Conservation (phyloP, 2,113 vertebrate genomes). For the Antennarius striatus region DNA sequence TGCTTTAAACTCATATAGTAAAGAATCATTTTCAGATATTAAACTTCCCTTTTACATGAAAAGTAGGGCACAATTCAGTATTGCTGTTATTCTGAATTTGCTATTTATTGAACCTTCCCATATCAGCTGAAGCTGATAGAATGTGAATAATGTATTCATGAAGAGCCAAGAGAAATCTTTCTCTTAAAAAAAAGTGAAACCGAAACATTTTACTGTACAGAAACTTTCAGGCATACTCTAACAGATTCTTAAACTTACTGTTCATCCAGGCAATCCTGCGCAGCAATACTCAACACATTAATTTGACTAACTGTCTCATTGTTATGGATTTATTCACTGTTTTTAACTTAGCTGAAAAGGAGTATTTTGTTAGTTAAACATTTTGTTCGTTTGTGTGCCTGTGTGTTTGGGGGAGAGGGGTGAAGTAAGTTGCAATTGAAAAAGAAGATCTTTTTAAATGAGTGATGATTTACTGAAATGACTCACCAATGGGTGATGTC, state of each 20-base stretch:
- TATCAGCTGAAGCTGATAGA: slow-evolving; percentile 33
- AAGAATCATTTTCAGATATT: too few relatives aligned
- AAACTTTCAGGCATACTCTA: slow-evolving; percentile 24
- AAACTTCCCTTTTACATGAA: too few relatives aligned
- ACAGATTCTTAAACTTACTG: slow-evolving; percentile 18
- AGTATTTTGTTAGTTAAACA: background rate
- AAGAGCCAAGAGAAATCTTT: slow-evolving; percentile 48
- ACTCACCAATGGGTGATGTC: slow-evolving; percentile 34
- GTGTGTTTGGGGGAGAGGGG: background rate
- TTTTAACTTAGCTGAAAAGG: slow-evolving; percentile 29
- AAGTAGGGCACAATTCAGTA: too few relatives aligned
- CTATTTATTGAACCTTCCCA: slow-evolving; percentile 21
- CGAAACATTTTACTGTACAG: slow-evolving; percentile 9
- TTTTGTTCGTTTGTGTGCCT: slow-evolving; percentile 1
- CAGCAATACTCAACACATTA: slow-evolving; percentile 38
- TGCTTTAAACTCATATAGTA: too few relatives aligned
- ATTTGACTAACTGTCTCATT: slow-evolving; percentile 49
- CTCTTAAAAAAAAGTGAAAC: background rate
- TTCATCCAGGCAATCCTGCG: slow-evolving; percentile 15
- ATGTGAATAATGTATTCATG: slow-evolving; percentile 53
- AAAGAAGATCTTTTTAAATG: slow-evolving; percentile 41
- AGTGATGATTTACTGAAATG: slow-evolving; percentile 31
- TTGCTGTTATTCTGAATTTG: background rate
- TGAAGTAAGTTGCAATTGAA: background rate
- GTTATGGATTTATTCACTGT: slow-evolving; percentile 59